Percentiles rank a stretch among this genome's conserved stretches.
These are phyloP conservation scores for Pseudochromis fuscus DNA, from an alignment of 2,797 vertebrate genomes.

Conservation along the genomic window DNA sequence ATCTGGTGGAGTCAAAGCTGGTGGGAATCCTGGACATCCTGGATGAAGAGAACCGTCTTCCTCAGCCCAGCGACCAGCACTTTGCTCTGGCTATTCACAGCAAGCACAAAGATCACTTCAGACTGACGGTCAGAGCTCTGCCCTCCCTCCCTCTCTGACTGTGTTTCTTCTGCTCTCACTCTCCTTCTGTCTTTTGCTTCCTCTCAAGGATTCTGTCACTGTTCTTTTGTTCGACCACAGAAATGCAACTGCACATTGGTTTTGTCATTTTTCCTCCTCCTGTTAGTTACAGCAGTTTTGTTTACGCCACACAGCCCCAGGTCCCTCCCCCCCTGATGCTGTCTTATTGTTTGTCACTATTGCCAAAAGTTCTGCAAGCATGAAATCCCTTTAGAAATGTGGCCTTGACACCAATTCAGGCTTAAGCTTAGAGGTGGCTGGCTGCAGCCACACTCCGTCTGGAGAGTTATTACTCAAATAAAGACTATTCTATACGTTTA, in stretches of 20 bases:
- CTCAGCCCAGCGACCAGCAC: slow-evolving; percentile 96
- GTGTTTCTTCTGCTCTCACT: slow-evolving; percentile 1
- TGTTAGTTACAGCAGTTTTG: slow-evolving; percentile 34
- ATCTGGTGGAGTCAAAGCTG: slow-evolving; percentile 95
- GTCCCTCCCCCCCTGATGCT: slow-evolving; percentile 39
- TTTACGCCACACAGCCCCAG: slow-evolving; percentile 42
- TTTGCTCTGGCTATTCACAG: slow-evolving; percentile 92
- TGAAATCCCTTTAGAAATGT: slow-evolving; percentile 71
- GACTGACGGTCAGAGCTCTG: slow-evolving; percentile 90
- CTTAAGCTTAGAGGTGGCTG: slow-evolving; percentile 48
- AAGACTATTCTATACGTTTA: slow-evolving; percentile 32
- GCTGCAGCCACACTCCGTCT: slow-evolving; percentile 33
- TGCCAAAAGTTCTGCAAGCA: slow-evolving; percentile 51
- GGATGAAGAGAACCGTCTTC: slow-evolving; percentile 98
- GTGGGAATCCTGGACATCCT: slow-evolving; percentile 96
- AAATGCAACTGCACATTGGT: slow-evolving; percentile 12
- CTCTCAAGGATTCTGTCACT: slow-evolving; percentile 13
- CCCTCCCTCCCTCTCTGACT: background rate
- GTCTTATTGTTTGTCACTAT: slow-evolving; percentile 59
- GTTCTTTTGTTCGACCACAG: slow-evolving; percentile 33
- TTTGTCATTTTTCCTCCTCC: slow-evolving; percentile 28
- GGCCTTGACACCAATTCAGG: slow-evolving; percentile 59
- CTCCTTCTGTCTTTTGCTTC: slow-evolving; percentile 26
- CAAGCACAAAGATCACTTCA: slow-evolving; percentile 98
- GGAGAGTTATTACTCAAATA: slow-evolving; percentile 40